Percentiles rank a stretch among this genome's conserved stretches.
Conservation (phyloP, 2,113 vertebrate genomes). For the Lamprologus callipterus region DNA sequence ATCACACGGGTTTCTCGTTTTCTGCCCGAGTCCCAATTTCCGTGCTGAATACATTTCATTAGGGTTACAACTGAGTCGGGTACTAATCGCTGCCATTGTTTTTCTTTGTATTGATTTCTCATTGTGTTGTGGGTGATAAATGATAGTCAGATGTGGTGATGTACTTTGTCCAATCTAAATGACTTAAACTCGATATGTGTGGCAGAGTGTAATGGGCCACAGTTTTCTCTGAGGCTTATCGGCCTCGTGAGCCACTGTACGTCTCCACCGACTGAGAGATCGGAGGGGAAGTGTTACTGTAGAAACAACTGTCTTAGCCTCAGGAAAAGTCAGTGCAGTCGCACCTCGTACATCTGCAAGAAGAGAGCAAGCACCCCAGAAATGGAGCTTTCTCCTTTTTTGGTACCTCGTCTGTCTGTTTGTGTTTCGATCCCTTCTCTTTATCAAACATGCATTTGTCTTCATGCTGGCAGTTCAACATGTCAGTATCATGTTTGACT, state of each 20-base stretch:
- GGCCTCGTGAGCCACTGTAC: neutral
- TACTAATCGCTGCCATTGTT: slow-evolving; percentile 25
- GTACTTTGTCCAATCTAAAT: slow-evolving; percentile 8
- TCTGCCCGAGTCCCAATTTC: slow-evolving; percentile 12
- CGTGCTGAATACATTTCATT: slow-evolving; percentile 31
- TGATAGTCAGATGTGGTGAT: neutral
- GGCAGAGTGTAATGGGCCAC: neutral
- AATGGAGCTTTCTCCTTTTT: neutral
- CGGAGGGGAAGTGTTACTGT: slow-evolving; percentile 9
- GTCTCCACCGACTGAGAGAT: neutral
- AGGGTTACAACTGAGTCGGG: neutral
- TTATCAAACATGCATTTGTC: neutral
- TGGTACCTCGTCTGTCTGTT: neutral
- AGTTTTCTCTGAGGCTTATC: neutral
- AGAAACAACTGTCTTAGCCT: slow-evolving; percentile 27
- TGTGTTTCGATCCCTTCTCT: neutral
- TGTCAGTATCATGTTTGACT: neutral
- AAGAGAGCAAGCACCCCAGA: neutral
- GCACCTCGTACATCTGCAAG: slow-evolving; percentile 1
- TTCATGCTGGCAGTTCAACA: neutral
- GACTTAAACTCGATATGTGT: slow-evolving; percentile 1
- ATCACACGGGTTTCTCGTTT: slow-evolving; percentile 22
- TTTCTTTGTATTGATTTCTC: slow-evolving; percentile 46
- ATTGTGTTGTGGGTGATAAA: slow-evolving; percentile 39
- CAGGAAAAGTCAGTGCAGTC: slow-evolving; percentile 48